A percentile compares a stretch with the other conserved stretches of the same genome.
phyloP scores from a whole-genome alignment of 1,140 invertebrate genomes.

The Panagrolaimus sp. region DNA sequence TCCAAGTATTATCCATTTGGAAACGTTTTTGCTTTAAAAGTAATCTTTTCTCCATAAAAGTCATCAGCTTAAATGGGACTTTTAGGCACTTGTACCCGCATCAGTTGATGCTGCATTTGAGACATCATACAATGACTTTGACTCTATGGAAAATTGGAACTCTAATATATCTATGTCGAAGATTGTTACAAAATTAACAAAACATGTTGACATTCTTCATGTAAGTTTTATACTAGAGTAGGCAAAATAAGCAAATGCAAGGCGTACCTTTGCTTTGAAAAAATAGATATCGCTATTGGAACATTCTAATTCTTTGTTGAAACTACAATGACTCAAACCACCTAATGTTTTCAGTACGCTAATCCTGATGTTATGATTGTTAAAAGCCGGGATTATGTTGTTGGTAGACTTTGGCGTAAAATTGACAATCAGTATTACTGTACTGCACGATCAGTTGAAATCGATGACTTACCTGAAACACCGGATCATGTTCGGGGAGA shows the following conservation, averaged over 20 bases:
- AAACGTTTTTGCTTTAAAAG: conserved; percentile 3
- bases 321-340: too few species aligned
- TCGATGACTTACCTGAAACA: background rate
- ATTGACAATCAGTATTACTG: background rate
- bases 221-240: too few species aligned
- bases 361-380: conserved; percentile 6
- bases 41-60: background rate
- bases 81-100: background rate
- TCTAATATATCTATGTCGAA: background rate
- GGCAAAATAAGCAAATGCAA: too few species aligned
- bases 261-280: too few species aligned
- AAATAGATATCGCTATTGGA: too few species aligned
- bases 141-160: background rate
- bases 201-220: conserved; percentile 9
- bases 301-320: too few species aligned
- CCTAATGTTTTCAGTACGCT: background rate
- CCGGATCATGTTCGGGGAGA: background rate
- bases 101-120: background rate
- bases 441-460: background rate
- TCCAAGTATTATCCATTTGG: conserved; percentile 4
- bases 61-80: too few species aligned
- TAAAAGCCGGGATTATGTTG: conserved; percentile 2
- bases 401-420: conserved; percentile 13
- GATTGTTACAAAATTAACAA: background rate
- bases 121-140: background rate